phyloP scores from a whole-genome alignment of 2,888 invertebrate genomes.

The Synanthedon vespiformis region DNA sequence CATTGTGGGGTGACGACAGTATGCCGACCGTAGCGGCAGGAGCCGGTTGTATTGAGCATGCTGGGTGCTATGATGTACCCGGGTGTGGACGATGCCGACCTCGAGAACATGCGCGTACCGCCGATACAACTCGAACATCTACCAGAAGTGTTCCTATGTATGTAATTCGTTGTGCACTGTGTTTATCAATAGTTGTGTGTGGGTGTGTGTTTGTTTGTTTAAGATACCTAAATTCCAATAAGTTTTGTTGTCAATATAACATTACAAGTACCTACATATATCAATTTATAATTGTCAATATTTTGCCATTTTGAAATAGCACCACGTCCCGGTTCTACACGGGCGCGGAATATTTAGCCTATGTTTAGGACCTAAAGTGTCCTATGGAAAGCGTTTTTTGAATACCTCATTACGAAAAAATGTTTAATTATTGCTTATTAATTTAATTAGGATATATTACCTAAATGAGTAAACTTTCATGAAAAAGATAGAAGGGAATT shows the following conservation, averaged over 20 bases:
- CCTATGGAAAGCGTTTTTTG: too few species aligned
- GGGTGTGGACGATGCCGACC: constrained; percentile 41
- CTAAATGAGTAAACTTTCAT: too few species aligned
- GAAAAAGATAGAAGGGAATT: too few species aligned
- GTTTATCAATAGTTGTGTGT: constrained; percentile 1
- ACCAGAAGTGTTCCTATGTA: constrained; percentile 80
- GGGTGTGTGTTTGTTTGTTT: not conserved
- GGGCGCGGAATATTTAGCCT: too few species aligned
- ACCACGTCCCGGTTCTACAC: too few species aligned
- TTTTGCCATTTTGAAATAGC: too few species aligned
- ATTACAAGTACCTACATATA: too few species aligned
- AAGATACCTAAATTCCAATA: not conserved
- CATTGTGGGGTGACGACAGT: constrained; percentile 53
- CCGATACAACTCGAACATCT: constrained; percentile 80
- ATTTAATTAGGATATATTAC: too few species aligned
- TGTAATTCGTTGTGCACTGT: constrained; percentile 37
- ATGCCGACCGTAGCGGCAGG: constrained; percentile 40
- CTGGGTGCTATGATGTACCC: constrained; percentile 68
- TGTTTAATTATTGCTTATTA: too few species aligned
- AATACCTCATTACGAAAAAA: too few species aligned
- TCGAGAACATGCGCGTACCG: constrained; percentile 75
- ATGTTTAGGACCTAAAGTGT: too few species aligned
- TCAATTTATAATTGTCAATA: too few species aligned
- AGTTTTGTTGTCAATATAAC: not conserved
- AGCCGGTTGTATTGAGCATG: constrained; percentile 49